Base-by-base conservation (phyloP, 2,888 invertebrate species). In the Resseliella maxima region DNA sequence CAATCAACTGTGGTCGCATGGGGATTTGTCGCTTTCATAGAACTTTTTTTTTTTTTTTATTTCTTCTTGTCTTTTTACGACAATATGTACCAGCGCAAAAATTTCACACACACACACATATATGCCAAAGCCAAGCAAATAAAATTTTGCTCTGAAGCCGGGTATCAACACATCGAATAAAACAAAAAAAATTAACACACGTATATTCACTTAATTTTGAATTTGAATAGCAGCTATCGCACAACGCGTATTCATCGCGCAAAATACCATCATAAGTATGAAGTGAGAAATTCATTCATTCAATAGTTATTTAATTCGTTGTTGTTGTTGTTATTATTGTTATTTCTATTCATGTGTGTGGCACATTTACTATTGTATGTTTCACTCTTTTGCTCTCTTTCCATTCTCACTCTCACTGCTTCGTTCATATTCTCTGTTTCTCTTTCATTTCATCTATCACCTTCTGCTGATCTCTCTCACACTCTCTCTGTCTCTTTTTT, bases 1-100 rank as follows among this genome's bases (percentile, higher is more conserved):
- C 59, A 59, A 59, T n/a, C 59, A 6, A 59, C 59, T 59, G 24
- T 59, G 24, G 59, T 59, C 59, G 24, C 59, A 59, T 59, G 59
- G 59, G n/a, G 59, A 59, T 59, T 24, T 50, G 18, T 59, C 24
- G 1, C 59, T 59, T 59, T 59, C 24, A 24, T 50, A 50, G 18
- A 50, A 50, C 46, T 8, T 50, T 8, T 50, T 8, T 50, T 50
- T 50, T 50, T 50, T 50, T 50, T 50, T 50, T 50, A 18, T 18
- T 50, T 50, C 15, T 8, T 50, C 5, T 59, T 24, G 24, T 24
- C n/a, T 59, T 24, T 59, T 24, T 59, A 59, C 59, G 18, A 59
- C 59, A 59, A 59, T n/a, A n/a, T n/a, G n/a, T n/a, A 59, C n/a
- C 59, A 59, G 46, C 59, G 50, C 10, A 50, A 18, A 10, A 50